A percentile compares a stretch with the other conserved stretches of the same genome.
Evolutionary conservation across 2,797 vertebrate genomes (phyloP).

Genomic region (Galago senegalensis): DNA sequence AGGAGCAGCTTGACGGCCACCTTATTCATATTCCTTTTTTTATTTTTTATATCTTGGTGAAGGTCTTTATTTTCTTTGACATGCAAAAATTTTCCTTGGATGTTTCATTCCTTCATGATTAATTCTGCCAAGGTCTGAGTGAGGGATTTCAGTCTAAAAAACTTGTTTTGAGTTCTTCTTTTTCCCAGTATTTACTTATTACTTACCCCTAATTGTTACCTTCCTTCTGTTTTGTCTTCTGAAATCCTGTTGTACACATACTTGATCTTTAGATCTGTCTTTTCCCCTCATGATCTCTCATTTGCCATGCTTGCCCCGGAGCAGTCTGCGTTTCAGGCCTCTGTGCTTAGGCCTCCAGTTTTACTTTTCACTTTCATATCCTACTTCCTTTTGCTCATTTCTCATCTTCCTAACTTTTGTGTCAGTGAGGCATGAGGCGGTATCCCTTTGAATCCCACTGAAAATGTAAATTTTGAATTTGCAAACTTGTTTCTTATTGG

Average conservation of each 20-base stretch:
- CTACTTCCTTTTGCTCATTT: not conserved
- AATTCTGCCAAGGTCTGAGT: conserved; percentile 34
- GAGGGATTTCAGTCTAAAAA: conserved; percentile 59
- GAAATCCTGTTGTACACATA: not conserved
- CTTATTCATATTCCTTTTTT: not conserved
- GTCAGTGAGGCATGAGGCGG: not conserved
- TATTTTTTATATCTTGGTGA: not conserved
- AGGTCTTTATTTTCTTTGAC: not conserved
- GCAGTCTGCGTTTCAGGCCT: not conserved
- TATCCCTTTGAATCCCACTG: not conserved
- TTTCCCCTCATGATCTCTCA: not conserved
- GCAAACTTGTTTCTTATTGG: not conserved
- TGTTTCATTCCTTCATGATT: not conserved
- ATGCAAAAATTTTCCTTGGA: not conserved
- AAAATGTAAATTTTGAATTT: conserved; percentile 21
- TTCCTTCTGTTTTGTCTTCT: not conserved
- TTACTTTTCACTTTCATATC: not conserved
- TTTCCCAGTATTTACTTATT: not conserved
- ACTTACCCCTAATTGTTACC: not conserved
- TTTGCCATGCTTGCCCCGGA: not conserved
- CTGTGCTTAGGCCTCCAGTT: not conserved
- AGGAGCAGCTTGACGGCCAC: not conserved
- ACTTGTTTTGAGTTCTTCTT: conserved; percentile 3
- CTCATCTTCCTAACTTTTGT: not conserved
- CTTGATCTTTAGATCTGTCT: not conserved